Percentiles rank a stretch among this genome's conserved stretches.
phyloP scores from a whole-genome alignment of 2,888 invertebrate species.

The Pterostichus niger region DNA sequence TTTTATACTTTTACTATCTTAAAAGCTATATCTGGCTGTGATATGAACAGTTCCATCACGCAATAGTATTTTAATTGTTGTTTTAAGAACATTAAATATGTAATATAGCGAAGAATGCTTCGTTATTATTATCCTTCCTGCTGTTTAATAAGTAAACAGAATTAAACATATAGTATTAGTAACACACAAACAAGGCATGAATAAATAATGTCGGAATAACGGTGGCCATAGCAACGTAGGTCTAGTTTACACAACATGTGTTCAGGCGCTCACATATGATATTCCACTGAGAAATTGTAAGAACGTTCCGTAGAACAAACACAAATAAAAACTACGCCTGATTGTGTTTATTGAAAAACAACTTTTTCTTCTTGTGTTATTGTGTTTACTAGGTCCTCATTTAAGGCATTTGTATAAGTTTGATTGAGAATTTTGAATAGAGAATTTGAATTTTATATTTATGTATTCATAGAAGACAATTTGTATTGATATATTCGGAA shows the following conservation, averaged over 20 bases:
- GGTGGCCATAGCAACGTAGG: constrained; percentile 15
- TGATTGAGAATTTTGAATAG: constrained; percentile 43
- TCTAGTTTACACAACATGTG: constrained; percentile 39
- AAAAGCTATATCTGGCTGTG: too few species aligned
- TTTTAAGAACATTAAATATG: not conserved
- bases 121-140: not conserved
- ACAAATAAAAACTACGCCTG: constrained; percentile 32
- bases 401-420: constrained; percentile 34
- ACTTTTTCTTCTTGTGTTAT: constrained; percentile 15
- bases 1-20: too few species aligned
- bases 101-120: not conserved
- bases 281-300: constrained; percentile 29
- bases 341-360: constrained; percentile 54
- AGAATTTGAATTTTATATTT: constrained; percentile 41
- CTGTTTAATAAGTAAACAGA: constrained; percentile 41
- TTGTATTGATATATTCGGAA: constrained; percentile 49
- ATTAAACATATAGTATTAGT: constrained; percentile 40
- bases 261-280: not conserved
- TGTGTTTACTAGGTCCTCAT: constrained; percentile 39
- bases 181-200: constrained; percentile 34
- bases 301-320: constrained; percentile 21
- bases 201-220: constrained; percentile 35
- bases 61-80: not conserved
- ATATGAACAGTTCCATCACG: not conserved
- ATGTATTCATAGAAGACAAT: constrained; percentile 52